phyloP scores from a whole-genome alignment of 2,113 vertebrate genomes.

The Origma solitaria region DNA sequence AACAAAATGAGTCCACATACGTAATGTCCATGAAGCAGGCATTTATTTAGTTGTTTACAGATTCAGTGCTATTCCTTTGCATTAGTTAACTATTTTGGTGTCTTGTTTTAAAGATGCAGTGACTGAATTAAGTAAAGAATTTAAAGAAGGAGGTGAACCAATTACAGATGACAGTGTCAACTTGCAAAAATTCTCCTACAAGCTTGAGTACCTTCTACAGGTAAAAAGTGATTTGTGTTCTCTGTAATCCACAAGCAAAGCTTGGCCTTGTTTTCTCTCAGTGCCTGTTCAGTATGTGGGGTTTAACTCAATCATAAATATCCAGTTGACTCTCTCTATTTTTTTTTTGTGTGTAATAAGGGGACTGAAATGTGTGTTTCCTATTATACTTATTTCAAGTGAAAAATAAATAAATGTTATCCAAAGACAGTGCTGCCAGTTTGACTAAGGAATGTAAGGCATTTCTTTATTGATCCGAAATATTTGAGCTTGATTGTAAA shows the following conservation, averaged over 20 bases:
- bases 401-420: not conserved
- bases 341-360: not conserved
- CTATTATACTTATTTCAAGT: not conserved
- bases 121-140: conserved; percentile 84
- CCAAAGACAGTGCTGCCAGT: not conserved
- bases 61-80: not conserved
- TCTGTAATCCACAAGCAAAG: not conserved
- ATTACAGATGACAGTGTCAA: conserved; percentile 89
- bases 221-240: conserved; percentile 59
- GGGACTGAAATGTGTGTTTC: not conserved
- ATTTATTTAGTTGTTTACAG: not conserved
- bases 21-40: not conserved
- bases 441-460: not conserved
- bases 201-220: conserved; percentile 94
- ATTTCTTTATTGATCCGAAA: not conserved
- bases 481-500: not conserved
- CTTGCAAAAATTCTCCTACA: conserved; percentile 93
- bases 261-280: not conserved
- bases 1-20: not conserved
- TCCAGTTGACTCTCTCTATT: not conserved
- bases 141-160: conserved; percentile 84
- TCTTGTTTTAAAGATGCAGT: conserved; percentile 83
- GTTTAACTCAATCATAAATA: not conserved
- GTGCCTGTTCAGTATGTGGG: not conserved
- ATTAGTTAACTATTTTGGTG: not conserved